Evolutionary conservation across 2,888 invertebrate genomes (phyloP).

Genomic region (Candidula unifasciata): DNA sequence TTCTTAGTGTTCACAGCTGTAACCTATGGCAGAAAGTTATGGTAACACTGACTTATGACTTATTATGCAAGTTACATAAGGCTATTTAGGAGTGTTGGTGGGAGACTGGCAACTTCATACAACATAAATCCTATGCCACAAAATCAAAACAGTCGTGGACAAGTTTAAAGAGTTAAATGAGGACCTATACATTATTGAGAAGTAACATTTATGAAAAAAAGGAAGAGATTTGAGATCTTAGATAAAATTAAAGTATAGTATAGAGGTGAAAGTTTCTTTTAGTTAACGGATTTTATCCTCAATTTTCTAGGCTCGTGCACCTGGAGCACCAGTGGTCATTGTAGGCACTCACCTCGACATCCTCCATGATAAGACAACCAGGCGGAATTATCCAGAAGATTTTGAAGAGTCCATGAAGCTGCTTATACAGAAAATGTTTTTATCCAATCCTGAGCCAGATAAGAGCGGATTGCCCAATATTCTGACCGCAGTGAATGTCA

Average conservation of each 20-base stretch:
- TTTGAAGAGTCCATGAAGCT: slow-evolving; percentile 92
- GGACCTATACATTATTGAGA: too few species aligned
- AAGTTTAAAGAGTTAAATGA: too few species aligned
- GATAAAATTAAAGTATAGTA: neutral
- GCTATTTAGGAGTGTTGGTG: too few species aligned
- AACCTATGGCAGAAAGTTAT: too few species aligned
- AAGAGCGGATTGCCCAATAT: slow-evolving; percentile 96
- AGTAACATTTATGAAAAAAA: too few species aligned
- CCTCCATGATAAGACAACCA: slow-evolving; percentile 81
- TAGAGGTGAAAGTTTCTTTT: neutral
- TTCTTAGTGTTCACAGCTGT: too few species aligned
- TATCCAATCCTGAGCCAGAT: slow-evolving; percentile 93
- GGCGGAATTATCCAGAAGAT: slow-evolving; percentile 83
- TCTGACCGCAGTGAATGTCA: slow-evolving; percentile 89
- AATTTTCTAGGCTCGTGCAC: slow-evolving; percentile 87
- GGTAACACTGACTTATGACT: too few species aligned
- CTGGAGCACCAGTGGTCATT: slow-evolving; percentile 96
- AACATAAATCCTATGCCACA: too few species aligned
- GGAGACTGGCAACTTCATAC: too few species aligned
- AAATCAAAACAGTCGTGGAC: too few species aligned
- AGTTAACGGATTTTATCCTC: neutral
- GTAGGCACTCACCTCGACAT: slow-evolving; percentile 96
- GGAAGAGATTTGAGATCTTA: neutral
- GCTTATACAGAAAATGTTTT: slow-evolving; percentile 81
- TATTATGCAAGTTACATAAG: too few species aligned